Base-by-base conservation (phyloP, 2,113 vertebrate genomes). In the human (Homo sapiens) region DNA sequence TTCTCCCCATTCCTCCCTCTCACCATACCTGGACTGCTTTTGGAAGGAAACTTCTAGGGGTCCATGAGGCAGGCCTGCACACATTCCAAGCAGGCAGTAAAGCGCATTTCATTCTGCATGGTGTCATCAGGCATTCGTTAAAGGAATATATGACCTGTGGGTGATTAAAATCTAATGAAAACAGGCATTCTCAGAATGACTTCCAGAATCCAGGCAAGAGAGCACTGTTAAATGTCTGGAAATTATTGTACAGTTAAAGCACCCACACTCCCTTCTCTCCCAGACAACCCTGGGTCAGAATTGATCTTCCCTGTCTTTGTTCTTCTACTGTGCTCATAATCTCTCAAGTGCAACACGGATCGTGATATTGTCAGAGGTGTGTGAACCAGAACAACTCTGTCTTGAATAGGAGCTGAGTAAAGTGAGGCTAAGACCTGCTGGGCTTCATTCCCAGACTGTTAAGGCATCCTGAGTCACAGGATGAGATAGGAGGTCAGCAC, bases 61-160 rank as follows among this genome's bases (percentile, higher is more conserved):
- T n/a, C 22, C 38, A 9, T 0, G 0, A 30, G 55, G 18, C 27
- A 2, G 73, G 35, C 22, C 17, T 22, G 22, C 68, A n/a, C 85
- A 59, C 35, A 57, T 64, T 8, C 22, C 50, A 76, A 50, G 32
- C 50, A 23, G 12, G 52, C 43, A 43, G 17, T 12, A 30, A 91
- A 70, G 35, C 20, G 10, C 3, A 5, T 12, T 48, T 84, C 72
- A 22, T 50, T 59, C 55, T 13, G 11, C 40, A 25, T 2, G 38
- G 48, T 43, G 22, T 43, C 30, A 30, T 23, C n/a, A 66, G 76
- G 86, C 48, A 0, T 32, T 83, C 45, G 1, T 30, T 86, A 61
- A 61, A 93, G 61, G 38, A 83, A 83, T 43, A 25, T 6, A 23
- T 5, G 30, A 35, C 48, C 35, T 83, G 30, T n/a, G 32, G 70